phyloP scores from a whole-genome alignment of 2,797 vertebrate species.

The Thaleichthys pacificus region DNA sequence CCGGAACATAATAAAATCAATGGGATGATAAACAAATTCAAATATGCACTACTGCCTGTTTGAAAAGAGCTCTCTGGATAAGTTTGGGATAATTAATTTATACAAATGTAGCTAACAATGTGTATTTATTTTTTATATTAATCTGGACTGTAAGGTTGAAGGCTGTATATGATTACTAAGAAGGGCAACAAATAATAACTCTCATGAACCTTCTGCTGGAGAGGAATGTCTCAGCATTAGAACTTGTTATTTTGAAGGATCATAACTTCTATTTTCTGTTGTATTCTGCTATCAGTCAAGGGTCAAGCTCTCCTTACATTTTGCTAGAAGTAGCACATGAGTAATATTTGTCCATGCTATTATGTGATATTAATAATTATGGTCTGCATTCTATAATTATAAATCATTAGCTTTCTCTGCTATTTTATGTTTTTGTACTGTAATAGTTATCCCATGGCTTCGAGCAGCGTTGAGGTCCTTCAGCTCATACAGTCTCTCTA shows the following conservation, averaged over 20 bases:
- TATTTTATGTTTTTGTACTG: background rate
- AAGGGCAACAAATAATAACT: background rate
- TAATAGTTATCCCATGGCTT: background rate
- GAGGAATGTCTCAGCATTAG: background rate
- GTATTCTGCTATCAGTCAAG: background rate
- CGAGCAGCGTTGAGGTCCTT: background rate
- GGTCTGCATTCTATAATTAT: conserved; percentile 70
- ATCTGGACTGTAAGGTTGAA: background rate
- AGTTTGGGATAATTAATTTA: background rate
- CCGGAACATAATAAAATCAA: background rate
- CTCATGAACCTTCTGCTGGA: background rate
- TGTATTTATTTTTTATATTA: background rate
- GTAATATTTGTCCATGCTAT: conserved; percentile 59
- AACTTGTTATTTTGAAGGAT: background rate
- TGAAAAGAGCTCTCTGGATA: background rate
- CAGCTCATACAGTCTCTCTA: background rate
- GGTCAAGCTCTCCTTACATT: conserved; percentile 30
- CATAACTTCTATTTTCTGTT: background rate
- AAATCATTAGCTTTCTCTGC: conserved; percentile 28
- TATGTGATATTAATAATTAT: conserved; percentile 61
- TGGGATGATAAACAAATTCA: background rate
- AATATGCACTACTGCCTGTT: background rate
- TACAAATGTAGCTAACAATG: background rate
- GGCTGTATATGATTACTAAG: background rate
- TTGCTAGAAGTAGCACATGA: conserved; percentile 56